Conservation (phyloP, 1,140 invertebrate genomes). For the Drosophila nebulosa region DNA sequence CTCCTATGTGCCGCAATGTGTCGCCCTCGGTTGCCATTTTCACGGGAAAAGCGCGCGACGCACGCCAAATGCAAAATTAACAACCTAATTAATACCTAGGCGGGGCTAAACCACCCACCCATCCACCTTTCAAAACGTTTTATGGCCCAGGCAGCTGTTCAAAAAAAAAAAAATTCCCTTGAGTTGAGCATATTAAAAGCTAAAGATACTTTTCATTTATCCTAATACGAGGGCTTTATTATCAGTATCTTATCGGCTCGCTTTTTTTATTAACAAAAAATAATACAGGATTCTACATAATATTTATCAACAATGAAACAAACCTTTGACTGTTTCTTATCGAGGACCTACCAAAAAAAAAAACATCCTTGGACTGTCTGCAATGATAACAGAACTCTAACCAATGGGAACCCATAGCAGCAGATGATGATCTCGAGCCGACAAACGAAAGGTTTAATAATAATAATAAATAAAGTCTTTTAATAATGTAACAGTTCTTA, state of each 20-base stretch:
- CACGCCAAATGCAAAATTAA: conserved; percentile 76
- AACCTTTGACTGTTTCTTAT: no score
- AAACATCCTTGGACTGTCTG: no score
- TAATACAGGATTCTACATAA: no score
- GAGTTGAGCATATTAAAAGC: neutral
- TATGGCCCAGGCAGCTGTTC: conserved; percentile 39
- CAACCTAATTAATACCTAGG: conserved; percentile 75
- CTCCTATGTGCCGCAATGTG: neutral
- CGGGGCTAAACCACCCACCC: conserved; percentile 26
- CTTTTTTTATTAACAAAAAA: no score
- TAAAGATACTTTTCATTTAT: neutral
- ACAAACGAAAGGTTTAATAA: no score
- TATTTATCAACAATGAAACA: no score
- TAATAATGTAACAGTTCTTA: no score
- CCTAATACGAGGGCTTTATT: neutral
- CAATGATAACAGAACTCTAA: no score
- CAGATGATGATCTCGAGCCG: no score
- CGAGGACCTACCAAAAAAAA: no score
- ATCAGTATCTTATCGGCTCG: neutral
- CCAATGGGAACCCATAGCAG: no score
- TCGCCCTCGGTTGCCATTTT: conserved; percentile 41
- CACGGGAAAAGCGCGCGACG: conserved; percentile 70
- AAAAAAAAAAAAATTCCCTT: conserved; percentile 10
- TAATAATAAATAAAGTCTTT: no score
- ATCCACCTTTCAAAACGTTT: conserved; percentile 5